Conservation (phyloP, 2,888 invertebrate species). For the Eurytoma californica region DNA sequence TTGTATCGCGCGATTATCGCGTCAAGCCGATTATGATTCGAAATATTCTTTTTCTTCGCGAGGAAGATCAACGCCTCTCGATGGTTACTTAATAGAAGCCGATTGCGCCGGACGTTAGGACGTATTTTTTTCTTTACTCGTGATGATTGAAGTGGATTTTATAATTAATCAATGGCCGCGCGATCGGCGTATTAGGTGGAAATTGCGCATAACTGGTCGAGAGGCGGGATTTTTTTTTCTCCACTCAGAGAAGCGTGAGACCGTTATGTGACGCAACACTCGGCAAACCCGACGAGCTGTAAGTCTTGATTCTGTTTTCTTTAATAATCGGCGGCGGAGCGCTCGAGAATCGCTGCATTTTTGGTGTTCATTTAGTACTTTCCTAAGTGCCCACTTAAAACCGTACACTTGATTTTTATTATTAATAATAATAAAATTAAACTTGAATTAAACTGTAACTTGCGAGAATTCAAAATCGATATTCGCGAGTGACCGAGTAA, state of each 20-base stretch:
- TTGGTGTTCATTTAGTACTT: neutral
- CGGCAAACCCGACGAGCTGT: conserved; percentile 8
- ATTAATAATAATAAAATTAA: too few relatives aligned
- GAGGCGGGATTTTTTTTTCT: neutral
- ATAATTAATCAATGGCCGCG: conserved; percentile 51
- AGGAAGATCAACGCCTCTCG: conserved; percentile 4
- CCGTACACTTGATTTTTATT: too few relatives aligned
- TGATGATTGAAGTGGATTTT: conserved; percentile 33
- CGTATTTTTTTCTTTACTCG: conserved; percentile 31
- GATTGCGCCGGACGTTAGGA: conserved; percentile 16
- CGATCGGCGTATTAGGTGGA: conserved; percentile 29
- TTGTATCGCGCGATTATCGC: conserved; percentile 37
- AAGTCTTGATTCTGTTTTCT: conserved; percentile 12
- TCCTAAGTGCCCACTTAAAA: too few relatives aligned
- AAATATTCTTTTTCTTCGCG: conserved; percentile 18
- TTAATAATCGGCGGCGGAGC: conserved; percentile 28
- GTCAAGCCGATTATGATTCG: conserved; percentile 28
- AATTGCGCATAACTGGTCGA: conserved; percentile 28
- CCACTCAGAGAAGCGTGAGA: neutral
- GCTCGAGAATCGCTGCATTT: neutral
- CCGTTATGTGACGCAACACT: conserved; percentile 37
- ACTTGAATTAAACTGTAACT: neutral
- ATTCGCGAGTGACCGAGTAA: too few relatives aligned
- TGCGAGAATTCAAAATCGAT: too few relatives aligned
- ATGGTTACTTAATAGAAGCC: conserved; percentile 30